Evolutionary conservation across 2,797 vertebrate genomes (phyloP).

Genomic region (Philypnodon macrostomus): DNA sequence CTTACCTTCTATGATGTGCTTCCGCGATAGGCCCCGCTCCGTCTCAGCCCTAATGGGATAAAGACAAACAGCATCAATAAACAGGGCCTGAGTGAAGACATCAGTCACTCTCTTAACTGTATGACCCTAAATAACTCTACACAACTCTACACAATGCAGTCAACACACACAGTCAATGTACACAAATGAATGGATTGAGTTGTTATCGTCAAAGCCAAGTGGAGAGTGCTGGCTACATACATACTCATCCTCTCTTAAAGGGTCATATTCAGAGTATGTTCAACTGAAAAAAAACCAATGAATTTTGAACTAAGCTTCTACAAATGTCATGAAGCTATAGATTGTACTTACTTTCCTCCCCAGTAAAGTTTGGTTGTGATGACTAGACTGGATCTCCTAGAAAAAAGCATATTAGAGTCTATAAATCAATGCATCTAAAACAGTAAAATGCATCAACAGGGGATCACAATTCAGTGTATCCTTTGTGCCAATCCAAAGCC

Average conservation of each 20-base stretch:
- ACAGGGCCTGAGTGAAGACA: not conserved
- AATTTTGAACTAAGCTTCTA: too few relatives aligned
- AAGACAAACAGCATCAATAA: constrained; percentile 29
- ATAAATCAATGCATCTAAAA: not conserved
- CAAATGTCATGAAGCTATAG: not conserved
- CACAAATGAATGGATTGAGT: too few relatives aligned
- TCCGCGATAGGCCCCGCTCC: constrained; percentile 89
- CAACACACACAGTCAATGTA: too few relatives aligned
- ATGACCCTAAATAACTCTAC: not conserved
- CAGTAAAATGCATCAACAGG: too few relatives aligned
- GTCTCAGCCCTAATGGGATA: constrained; percentile 87
- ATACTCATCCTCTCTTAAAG: too few relatives aligned
- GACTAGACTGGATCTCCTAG: constrained; percentile 93
- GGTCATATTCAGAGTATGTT: too few relatives aligned
- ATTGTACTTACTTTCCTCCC: constrained; percentile 94
- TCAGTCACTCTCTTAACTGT: constrained; percentile 3
- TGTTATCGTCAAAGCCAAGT: constrained; percentile 49
- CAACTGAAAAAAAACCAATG: too few relatives aligned
- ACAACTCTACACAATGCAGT: too few relatives aligned
- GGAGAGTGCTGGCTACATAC: too few relatives aligned
- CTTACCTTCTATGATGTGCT: constrained; percentile 95
- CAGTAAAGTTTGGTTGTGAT: constrained; percentile 98
- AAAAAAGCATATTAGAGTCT: constrained; percentile 11
- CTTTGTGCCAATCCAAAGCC: too few relatives aligned
- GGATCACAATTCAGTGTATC: too few relatives aligned